Evolutionary conservation across 2,888 invertebrate species (phyloP).

Genomic region (Melangyna quadrimaculata): DNA sequence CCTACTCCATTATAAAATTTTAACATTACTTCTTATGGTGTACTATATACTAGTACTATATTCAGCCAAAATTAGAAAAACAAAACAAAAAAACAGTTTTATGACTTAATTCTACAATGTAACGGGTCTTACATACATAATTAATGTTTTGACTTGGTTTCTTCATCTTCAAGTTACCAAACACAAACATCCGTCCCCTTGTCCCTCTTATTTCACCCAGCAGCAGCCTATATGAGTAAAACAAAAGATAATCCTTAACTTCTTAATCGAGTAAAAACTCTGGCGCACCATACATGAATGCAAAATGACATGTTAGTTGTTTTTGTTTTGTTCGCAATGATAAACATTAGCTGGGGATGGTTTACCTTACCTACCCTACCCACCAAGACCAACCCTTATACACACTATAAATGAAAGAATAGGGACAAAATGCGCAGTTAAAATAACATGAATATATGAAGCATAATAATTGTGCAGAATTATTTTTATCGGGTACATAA

Average conservation of each 20-base stretch:
- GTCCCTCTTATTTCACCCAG: neutral
- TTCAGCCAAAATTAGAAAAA: neutral
- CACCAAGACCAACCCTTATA: slow-evolving; percentile 3
- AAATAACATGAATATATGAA: slow-evolving; percentile 65
- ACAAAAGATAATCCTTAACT: slow-evolving; percentile 56
- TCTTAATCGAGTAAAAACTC: slow-evolving; percentile 58
- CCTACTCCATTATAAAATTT: neutral
- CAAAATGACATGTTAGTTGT: slow-evolving; percentile 27
- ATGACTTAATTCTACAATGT: slow-evolving; percentile 53
- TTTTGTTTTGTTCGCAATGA: neutral
- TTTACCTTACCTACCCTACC: neutral
- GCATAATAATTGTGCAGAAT: slow-evolving; percentile 66
- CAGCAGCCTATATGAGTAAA: slow-evolving; percentile 30
- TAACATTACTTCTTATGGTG: neutral
- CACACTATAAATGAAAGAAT: slow-evolving; percentile 38
- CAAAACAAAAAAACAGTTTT: slow-evolving; percentile 5
- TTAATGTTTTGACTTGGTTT: slow-evolving; percentile 58
- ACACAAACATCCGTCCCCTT: neutral
- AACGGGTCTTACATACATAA: slow-evolving; percentile 54
- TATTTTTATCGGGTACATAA: slow-evolving; percentile 65
- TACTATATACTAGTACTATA: neutral
- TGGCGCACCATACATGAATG: slow-evolving; percentile 45
- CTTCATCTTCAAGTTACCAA: slow-evolving; percentile 26
- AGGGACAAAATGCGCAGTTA: slow-evolving; percentile 59
- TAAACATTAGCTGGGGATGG: neutral